A percentile compares a stretch with the other conserved stretches of the same genome.
phyloP scores from a whole-genome alignment of 2,113 vertebrate species.

The Forbesichthys agassizii region DNA sequence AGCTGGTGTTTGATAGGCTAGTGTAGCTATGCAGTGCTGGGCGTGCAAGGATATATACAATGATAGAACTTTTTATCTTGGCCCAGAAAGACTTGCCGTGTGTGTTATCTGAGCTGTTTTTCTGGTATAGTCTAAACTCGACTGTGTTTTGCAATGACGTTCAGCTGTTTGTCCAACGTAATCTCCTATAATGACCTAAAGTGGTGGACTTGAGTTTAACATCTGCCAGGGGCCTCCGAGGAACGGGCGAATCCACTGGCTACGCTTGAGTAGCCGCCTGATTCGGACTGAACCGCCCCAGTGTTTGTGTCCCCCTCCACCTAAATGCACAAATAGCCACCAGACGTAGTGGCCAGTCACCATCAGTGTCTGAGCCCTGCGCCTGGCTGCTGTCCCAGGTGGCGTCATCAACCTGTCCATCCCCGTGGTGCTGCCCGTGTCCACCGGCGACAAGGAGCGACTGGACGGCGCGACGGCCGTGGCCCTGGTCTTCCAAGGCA shows the following conservation, averaged over 20 bases:
- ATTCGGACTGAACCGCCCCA: neutral
- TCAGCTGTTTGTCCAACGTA: too few relatives aligned
- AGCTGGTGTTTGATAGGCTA: slow-evolving; percentile 36
- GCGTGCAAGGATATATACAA: slow-evolving; percentile 6
- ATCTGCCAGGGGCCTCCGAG: neutral
- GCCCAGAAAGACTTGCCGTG: too few relatives aligned
- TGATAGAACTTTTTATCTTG: too few relatives aligned
- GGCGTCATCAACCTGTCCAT: slow-evolving; percentile 97
- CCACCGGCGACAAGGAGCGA: slow-evolving; percentile 86
- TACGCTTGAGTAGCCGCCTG: neutral
- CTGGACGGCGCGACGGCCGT: slow-evolving; percentile 89
- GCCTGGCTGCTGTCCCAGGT: slow-evolving; percentile 69
- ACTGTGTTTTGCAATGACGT: too few relatives aligned
- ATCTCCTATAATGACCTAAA: too few relatives aligned
- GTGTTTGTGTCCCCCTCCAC: neutral
- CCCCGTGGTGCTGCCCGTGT: slow-evolving; percentile 89
- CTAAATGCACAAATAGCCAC: neutral
- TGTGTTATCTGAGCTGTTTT: too few relatives aligned
- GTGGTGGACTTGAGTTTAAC: too few relatives aligned
- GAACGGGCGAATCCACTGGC: neutral
- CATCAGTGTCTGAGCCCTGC: slow-evolving; percentile 17
- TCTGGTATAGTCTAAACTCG: too few relatives aligned
- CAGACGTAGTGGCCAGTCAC: neutral
- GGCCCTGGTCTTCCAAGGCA: slow-evolving; percentile 83
- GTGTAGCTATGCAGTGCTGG: slow-evolving; percentile 38